A percentile compares a stretch with the other conserved stretches of the same genome.
These are phyloP conservation scores for Frankliniella fusca DNA, from an alignment of 2,888 invertebrate genomes.

Conservation along the genomic window DNA sequence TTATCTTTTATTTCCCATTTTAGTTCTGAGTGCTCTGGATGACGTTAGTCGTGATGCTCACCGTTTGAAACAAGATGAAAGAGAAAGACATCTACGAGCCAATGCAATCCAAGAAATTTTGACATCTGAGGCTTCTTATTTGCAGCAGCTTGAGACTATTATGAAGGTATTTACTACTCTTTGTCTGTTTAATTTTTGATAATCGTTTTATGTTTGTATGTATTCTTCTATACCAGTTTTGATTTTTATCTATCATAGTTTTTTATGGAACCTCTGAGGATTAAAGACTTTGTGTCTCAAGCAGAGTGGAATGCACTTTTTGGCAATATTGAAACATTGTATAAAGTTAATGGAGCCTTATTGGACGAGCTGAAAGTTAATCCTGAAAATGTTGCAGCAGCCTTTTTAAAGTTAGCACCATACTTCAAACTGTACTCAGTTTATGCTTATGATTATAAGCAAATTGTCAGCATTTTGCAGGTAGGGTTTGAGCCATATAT, in stretches of 20 bases:
- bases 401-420: constrained; percentile 68
- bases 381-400: constrained; percentile 57
- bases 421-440: constrained; percentile 73
- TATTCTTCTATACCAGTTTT: constrained; percentile 27
- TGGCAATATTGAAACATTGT: constrained; percentile 61
- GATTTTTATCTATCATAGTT: constrained; percentile 43
- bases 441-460: constrained; percentile 70
- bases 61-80: constrained; percentile 40
- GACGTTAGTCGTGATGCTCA: constrained; percentile 44
- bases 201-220: not conserved
- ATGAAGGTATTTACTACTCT: constrained; percentile 50
- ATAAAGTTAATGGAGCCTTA: constrained; percentile 60
- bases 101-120: constrained; percentile 65
- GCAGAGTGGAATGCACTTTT: constrained; percentile 55
- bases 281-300: constrained; percentile 51
- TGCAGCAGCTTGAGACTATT: constrained; percentile 61
- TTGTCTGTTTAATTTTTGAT: constrained; percentile 25
- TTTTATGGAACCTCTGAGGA: constrained; percentile 58
- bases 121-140: constrained; percentile 64
- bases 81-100: constrained; percentile 46
- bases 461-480: constrained; percentile 58
- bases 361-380: constrained; percentile 55
- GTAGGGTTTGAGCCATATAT: constrained; percentile 45
- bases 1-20: constrained; percentile 35
- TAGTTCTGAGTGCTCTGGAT: constrained; percentile 57